Evolutionary conservation across 2,113 vertebrate species (phyloP), one percentile per base, ranked within the genome.

Genomic region (Crotalus viridis): DNA sequence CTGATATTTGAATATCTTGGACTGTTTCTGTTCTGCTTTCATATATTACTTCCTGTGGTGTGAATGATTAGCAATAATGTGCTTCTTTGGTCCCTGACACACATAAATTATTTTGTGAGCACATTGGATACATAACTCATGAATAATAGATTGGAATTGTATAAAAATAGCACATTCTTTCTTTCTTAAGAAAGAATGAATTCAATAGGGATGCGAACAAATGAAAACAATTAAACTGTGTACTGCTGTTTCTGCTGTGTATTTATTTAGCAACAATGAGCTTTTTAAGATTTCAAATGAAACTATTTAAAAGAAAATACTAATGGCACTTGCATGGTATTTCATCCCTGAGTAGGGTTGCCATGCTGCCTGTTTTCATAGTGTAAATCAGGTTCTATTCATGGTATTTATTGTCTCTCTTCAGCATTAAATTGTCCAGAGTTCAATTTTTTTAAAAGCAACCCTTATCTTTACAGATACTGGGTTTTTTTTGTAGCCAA

Each of bases 1-100:
- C 93, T 96, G 88, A 95, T 97, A 96, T 96, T 97, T 95, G 91
- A 96, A 96, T 97, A 96, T 81, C 28, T 92, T 94, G 69, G 93
- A 87, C 95, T 93, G 90, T 90, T 97, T 97, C 92, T 96, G 94
- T 56, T 89, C 93, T 95, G 51, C 24, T 48, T 64, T 81, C 22
- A 0, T 46, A 90, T 94, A 96, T 90, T 95, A 85, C 86, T 95
- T 97, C 94, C 91, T 91, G 93, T 86, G 88, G 97, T 97, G 69
- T 85, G 89, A 93, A 92, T 74, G 88, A 91, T 94, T 94, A 33
- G 93, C 89, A 59, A 92, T 93, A 94, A 91, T 51, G 48, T 61
- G 26, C 92, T 92, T 92, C 87, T 59, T n/a, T 88, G 93, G 64
- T 5, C n/a, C 88, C 88, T 59, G 88, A 89, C 81, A 96, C 86